Conservation (phyloP, 2,888 invertebrate species). For the Melieria picta region DNA sequence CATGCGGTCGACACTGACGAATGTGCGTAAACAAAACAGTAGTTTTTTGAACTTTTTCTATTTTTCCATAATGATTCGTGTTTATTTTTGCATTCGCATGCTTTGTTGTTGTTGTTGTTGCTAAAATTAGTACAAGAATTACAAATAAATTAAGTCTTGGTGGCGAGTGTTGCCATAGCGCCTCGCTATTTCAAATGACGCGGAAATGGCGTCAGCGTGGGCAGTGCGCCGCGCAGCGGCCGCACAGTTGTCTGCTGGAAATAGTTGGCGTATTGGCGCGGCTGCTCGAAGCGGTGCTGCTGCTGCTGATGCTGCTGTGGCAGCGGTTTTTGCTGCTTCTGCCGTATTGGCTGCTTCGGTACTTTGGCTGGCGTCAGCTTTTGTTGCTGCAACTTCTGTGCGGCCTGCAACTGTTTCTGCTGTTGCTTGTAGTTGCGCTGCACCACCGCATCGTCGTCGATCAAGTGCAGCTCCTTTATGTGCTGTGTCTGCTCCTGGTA, state of each 20-base stretch:
- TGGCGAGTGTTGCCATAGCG: not conserved
- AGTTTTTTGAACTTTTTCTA: too few relatives aligned
- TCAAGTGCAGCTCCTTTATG: constrained; percentile 39
- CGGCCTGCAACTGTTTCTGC: constrained; percentile 13
- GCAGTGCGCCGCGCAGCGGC: constrained; percentile 52
- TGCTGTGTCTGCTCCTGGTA: constrained; percentile 44
- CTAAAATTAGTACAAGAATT: too few relatives aligned
- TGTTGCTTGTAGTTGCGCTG: constrained; percentile 5
- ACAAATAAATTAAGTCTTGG: too few relatives aligned
- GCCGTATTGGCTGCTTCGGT: not conserved
- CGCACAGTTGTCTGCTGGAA: constrained; percentile 42
- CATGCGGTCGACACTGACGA: too few relatives aligned
- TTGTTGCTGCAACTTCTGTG: constrained; percentile 15
- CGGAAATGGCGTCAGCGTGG: constrained; percentile 57
- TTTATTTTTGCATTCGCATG: too few relatives aligned
- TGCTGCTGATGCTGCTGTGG: constrained; percentile 15
- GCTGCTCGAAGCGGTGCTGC: constrained; percentile 11
- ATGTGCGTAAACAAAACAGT: too few relatives aligned
- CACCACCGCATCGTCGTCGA: not conserved
- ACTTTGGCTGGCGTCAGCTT: not conserved
- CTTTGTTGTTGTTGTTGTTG: too few relatives aligned
- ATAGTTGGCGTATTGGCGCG: constrained; percentile 15
- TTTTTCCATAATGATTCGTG: too few relatives aligned
- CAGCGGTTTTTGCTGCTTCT: not conserved
- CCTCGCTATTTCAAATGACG: constrained; percentile 42